Evolutionary conservation across 2,797 vertebrate species (phyloP), one percentile per base, ranked within the genome.

Genomic region (Cryptoprocta ferox): DNA sequence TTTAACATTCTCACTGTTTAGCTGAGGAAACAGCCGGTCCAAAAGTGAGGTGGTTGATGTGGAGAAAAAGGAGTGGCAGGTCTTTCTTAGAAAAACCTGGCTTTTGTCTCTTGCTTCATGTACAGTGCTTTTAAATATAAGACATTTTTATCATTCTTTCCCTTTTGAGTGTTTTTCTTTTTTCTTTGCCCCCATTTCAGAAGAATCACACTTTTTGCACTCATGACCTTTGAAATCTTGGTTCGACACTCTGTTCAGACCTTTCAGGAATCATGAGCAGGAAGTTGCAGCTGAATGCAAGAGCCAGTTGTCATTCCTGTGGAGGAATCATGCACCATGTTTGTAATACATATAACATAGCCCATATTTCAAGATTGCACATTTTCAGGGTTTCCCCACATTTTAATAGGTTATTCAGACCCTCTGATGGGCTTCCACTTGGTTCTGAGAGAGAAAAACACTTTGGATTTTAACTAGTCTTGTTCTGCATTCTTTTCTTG

Each of bases 321-420:
- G 68, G 48, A 66, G 37, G n/a, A 35, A 30, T 39, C 37, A 0
- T 3, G 68, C 2, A 1, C 61, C 11, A 0, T 2, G 12, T 13
- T 35, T 35, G 39, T 15, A 53, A 15, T 19, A 4, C 3, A 21
- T 32, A 0, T 18, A 13, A 18, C 42, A 12, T 30, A 59, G 82
- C 24, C 5, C 0, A 0, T 26, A 5, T 63, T 37, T 12, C 35
- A 63, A 26, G 16, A 35, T n/a, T 10, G 1, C 39, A 18, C 24
- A 1, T 48, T 37, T 4, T 24, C 66, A 48, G 56, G 7, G n/a
- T 71, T 61, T 37, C 15, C 24, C 42, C 70, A 65, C 30, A 13
- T 70, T 70, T 68, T 48, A n/a, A 26, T 73, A 7, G 4, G 18
- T 12, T 50, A 32, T 26, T 79, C 30, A 11, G 19, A 28, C 35